phyloP scores from a whole-genome alignment of 1,140 invertebrate species.

The Nomia melanderi region DNA sequence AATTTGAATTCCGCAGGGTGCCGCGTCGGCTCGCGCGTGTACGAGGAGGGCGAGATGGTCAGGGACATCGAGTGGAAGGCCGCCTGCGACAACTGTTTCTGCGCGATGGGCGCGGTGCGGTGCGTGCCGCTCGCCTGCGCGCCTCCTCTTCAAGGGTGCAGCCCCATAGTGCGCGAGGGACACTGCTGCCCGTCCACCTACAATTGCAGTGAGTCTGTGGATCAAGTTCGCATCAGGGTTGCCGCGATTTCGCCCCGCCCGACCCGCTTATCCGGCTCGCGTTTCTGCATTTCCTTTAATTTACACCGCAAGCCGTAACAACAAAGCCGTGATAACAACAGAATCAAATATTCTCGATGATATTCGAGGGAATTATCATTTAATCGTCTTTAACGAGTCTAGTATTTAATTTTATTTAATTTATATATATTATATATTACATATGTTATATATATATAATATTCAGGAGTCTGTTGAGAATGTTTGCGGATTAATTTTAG shows the following conservation, averaged over 20 bases:
- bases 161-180: slow-evolving; percentile 87
- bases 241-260: slow-evolving; percentile 25
- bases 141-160: slow-evolving; percentile 87
- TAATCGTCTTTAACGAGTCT: no score
- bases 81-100: slow-evolving; percentile 91
- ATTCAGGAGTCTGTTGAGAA: no score
- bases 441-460: no score
- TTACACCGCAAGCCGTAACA: no score
- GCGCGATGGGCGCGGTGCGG: slow-evolving; percentile 86
- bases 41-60: slow-evolving; percentile 89
- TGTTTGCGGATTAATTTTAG: no score
- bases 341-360: no score
- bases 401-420: no score
- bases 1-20: slow-evolving; percentile 82
- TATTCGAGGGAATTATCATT: no score
- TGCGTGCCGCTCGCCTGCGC: slow-evolving; percentile 90
- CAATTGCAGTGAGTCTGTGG: slow-evolving; percentile 85
- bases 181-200: slow-evolving; percentile 93
- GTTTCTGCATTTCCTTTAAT: slow-evolving; percentile 29
- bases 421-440: no score
- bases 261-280: slow-evolving; percentile 33
- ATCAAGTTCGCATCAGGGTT: slow-evolving; percentile 41
- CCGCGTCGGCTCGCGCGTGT: slow-evolving; percentile 83
- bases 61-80: slow-evolving; percentile 81
- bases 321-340: no score